These are phyloP conservation scores for Canis aureus DNA, from an alignment of 2,113 vertebrate species.

Conservation along the genomic window DNA sequence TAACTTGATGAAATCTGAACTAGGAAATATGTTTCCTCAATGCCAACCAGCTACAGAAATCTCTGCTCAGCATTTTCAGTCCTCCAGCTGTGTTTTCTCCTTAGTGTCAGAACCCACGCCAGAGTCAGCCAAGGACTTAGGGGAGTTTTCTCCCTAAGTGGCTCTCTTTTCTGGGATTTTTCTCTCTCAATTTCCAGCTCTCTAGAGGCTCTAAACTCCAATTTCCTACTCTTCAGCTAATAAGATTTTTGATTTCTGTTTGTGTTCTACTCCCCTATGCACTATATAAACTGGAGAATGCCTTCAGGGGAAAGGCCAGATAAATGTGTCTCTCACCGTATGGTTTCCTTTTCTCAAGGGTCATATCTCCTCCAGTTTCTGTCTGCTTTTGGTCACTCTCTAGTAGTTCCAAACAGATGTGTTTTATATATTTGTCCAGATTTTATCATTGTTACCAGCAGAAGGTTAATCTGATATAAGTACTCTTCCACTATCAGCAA, in stretches of 20 bases:
- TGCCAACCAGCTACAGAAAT: not conserved
- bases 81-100: not conserved
- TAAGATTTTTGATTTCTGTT: not conserved
- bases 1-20: not conserved
- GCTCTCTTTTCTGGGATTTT: conserved; percentile 3
- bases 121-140: not conserved
- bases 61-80: not conserved
- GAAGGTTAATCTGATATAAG: not conserved
- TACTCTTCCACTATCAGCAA: not conserved
- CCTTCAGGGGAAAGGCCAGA: not conserved
- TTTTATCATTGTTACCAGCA: conserved; percentile 7
- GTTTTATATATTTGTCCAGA: not conserved
- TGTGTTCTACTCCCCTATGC: not conserved
- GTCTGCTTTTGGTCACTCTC: not conserved
- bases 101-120: not conserved
- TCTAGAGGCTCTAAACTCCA: not conserved
- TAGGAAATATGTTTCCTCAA: not conserved
- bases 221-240: not conserved
- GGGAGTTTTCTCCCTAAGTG: not conserved
- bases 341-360: not conserved
- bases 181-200: not conserved
- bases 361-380: not conserved
- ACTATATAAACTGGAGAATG: not conserved
- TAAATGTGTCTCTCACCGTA: not conserved
- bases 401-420: not conserved